These are phyloP conservation scores for Eulemur coronatus DNA, from an alignment of 2,797 vertebrate species.

Conservation along the genomic window DNA sequence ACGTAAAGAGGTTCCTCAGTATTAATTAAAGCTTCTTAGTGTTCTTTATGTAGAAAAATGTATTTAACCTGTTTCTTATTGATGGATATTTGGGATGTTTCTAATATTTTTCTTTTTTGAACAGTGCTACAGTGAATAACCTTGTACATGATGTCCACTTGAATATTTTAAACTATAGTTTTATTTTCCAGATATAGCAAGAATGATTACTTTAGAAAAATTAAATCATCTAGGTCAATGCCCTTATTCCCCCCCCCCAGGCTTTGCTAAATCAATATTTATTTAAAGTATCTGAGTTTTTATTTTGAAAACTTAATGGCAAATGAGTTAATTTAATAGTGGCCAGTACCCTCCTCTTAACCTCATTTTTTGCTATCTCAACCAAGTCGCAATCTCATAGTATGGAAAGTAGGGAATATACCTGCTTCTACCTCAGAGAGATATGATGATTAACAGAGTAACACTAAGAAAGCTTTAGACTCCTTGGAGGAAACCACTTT, in stretches of 20 bases:
- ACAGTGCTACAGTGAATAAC: not conserved
- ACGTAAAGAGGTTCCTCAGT: not conserved
- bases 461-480: not conserved
- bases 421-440: not conserved
- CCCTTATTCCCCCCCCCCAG: not conserved
- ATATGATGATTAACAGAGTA: slow-evolving; percentile 21
- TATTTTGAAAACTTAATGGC: slow-evolving; percentile 24
- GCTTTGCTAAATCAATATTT: slow-evolving; percentile 27
- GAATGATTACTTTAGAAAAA: slow-evolving; percentile 29
- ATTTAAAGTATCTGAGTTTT: slow-evolving; percentile 48
- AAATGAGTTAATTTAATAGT: not conserved
- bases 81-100: not conserved
- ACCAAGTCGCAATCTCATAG: not conserved
- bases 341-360: not conserved
- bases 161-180: slow-evolving; percentile 28
- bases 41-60: not conserved
- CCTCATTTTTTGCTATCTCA: not conserved
- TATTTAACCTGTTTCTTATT: not conserved
- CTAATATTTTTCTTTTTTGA: slow-evolving; percentile 5
- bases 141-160: not conserved
- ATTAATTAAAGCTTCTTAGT: not conserved
- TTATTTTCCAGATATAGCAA: not conserved
- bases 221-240: slow-evolving; percentile 34
- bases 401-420: not conserved
- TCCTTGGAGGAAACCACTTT: slow-evolving; percentile 2